Evolutionary conservation across 92 coral and sea anemone species (phyloP), one percentile per base, ranked within the genome.

Genomic region (Zoanthus gigantus): DNA sequence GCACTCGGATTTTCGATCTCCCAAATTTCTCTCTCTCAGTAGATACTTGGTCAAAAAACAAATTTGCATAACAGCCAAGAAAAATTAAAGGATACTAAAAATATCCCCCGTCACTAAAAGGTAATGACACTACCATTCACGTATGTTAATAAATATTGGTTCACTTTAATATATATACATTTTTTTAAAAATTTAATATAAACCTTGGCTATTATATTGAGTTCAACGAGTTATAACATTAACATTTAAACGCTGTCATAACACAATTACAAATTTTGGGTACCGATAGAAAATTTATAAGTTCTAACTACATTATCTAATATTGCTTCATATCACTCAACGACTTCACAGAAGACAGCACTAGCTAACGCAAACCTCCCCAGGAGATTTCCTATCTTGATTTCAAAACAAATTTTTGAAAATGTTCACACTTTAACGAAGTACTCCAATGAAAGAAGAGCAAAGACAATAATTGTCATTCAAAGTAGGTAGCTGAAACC

Each of bases 101-200:
- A 37, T 37, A 63, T 77, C 68, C 30, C 45, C 67, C 6, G 58
- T 67, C 60, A 28, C 85, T 80, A 9, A 63, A 23, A 44, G 74
- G 47, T 15, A 67, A 79, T 79, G 69, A 23, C 44, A 48, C 60
- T 66, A 66, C 58, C 10, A 23, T 23, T 23, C 23, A 81, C 85
- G 85, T 44, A 67, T 81, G 61, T 66, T 71, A 81, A 81, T 81
- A 81, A 81, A 81, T 81, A 81, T 18, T 17, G 37, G 84, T 79
- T 79, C 28, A 48, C 75, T 66, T 81, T 81, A 16, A 54, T 81
- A 79, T 79, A 81, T 81, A 6, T 81, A 81, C 85, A 81, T 44
- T 69, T 81, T 81, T 28, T 66, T 80, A 81, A 75, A 81, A 81
- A 81, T 66, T 79, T 81, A 12, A 66, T 67, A 81, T 67, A 81